Evolutionary conservation across 2,113 vertebrate genomes (phyloP), one percentile per base, ranked within the genome.

Genomic region (Baryphthengus martii): DNA sequence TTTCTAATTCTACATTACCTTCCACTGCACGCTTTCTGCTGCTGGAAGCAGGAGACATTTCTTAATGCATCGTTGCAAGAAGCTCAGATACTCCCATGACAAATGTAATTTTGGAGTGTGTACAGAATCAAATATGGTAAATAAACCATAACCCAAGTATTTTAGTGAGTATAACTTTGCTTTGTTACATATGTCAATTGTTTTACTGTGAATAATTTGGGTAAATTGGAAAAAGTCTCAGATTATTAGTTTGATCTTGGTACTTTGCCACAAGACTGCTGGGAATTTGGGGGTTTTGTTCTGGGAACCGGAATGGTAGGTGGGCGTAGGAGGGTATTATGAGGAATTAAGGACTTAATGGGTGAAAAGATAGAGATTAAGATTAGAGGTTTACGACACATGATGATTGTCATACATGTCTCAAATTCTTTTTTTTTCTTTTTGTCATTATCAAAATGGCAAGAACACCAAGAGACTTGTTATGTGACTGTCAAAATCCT

Each of bases 221-320:
- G n/a, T 39, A 82, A 91, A 89, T 40, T 66, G 58, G 77, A 92
- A 95, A 95, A 82, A 72, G 89, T 91, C 80, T 94, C 84, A 61
- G 18, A 89, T 94, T 93, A 79, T 87, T 91, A 85, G 61, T 89
- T 91, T 95, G 52, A 75, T 89, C 62, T 95, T 95, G 94, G 71
- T 85, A 40, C 37, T 72, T 73, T 91, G 77, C 91, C 89, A 95
- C 37, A 72, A 49, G 87, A 53, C 70, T 95, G 89, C 84, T 92
- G 89, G 94, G 93, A 97, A 93, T 74, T 2, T 58, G 37, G 35
- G 50, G 50, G 33, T 17, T 81, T 81, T 90, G 17, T 94, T 85
- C 80, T 76, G 53, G 81, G 91, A 97, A 80, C 0, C 0, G 79
- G 63, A 94, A 85, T 79, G 47, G 50, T 67, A 44, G 73, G 58